Percentiles rank a stretch among this genome's conserved stretches.
Evolutionary conservation across 1,140 invertebrate species (phyloP).

Genomic region (Drosophila biarmipes): DNA sequence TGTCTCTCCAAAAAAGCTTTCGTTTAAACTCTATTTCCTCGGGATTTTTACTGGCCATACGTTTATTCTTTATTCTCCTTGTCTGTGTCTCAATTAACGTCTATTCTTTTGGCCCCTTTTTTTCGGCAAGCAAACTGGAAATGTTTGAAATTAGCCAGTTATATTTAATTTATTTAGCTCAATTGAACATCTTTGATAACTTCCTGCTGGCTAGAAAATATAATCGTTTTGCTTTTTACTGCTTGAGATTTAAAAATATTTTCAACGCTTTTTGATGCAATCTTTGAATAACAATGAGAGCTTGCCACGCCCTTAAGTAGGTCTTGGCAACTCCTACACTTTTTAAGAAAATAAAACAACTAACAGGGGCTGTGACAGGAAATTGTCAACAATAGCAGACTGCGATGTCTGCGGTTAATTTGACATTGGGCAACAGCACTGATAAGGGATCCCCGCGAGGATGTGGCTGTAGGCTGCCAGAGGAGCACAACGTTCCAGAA

Average conservation of each 20-base stretch:
- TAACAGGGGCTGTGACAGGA: conserved; percentile 45
- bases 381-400: conserved; percentile 70
- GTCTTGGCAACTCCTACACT: conserved; percentile 17
- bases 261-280: conserved; percentile 1
- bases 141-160: too few species aligned
- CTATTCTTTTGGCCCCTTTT: conserved; percentile 14
- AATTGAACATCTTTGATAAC: too few species aligned
- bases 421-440: conserved; percentile 42
- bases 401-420: conserved; percentile 70
- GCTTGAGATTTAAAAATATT: background rate
- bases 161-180: background rate
- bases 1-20: background rate
- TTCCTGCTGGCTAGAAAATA: too few species aligned
- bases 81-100: conserved; percentile 44
- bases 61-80: background rate
- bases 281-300: conserved; percentile 57
- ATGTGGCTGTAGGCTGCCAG: conserved; percentile 18
- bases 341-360: conserved; percentile 21
- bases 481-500: conserved; percentile 17
- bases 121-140: background rate
- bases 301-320: conserved; percentile 25
- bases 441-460: conserved; percentile 3
- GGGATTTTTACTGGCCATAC: background rate
- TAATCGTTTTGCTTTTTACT: too few species aligned
- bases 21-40: background rate